Evolutionary conservation across 64 coral and sea anemone species (phyloP).

Genomic region (Montipora foliosa): DNA sequence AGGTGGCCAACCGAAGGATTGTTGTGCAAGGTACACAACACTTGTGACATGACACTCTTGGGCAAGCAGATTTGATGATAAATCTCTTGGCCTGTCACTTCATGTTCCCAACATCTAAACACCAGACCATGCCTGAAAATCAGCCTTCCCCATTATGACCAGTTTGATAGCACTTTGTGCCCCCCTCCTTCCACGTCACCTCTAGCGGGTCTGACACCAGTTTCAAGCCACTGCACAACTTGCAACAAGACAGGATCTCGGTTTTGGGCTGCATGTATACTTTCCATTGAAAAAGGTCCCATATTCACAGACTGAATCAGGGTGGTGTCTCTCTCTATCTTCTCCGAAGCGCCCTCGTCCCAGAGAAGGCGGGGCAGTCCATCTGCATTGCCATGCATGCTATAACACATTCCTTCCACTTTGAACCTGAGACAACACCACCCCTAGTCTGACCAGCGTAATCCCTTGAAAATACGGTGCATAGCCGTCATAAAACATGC

Average conservation of each 20-base stretch:
- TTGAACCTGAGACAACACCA: slow-evolving; percentile 64
- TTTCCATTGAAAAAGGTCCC: background rate
- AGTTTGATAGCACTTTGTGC: too few relatives aligned
- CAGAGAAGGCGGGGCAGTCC: slow-evolving; percentile 39
- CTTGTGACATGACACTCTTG: background rate
- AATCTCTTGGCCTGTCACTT: too few relatives aligned
- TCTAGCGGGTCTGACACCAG: too few relatives aligned
- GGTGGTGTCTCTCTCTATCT: background rate
- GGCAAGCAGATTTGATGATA: background rate
- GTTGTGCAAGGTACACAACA: background rate
- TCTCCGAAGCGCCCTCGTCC: background rate
- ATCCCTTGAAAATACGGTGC: background rate
- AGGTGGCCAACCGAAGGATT: background rate
- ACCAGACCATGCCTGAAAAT: background rate
- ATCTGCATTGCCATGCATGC: slow-evolving; percentile 67
- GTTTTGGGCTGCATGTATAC: background rate
- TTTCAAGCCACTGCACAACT: background rate
- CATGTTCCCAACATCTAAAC: too few relatives aligned
- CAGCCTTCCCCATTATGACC: too few relatives aligned
- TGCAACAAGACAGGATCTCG: background rate
- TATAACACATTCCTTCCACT: slow-evolving; percentile 44
- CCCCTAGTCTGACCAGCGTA: background rate
- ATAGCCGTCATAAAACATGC: slow-evolving; percentile 40
- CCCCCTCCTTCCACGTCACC: too few relatives aligned
- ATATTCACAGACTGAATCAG: background rate